phyloP scores from a whole-genome alignment of 2,113 vertebrate species.

The Scomber japonicus region DNA sequence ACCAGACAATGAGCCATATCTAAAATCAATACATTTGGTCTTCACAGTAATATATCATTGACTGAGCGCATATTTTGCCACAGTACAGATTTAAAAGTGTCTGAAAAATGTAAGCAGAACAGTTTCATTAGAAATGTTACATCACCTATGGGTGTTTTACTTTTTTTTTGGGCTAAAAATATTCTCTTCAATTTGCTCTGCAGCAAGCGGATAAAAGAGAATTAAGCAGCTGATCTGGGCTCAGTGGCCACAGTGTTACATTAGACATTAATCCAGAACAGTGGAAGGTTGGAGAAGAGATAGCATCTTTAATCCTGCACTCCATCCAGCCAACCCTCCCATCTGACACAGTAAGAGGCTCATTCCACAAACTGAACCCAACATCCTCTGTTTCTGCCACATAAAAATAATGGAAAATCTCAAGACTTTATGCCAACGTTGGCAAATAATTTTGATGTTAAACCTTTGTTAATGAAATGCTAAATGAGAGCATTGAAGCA shows the following conservation, averaged over 20 bases:
- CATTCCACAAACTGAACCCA: conserved; percentile 9
- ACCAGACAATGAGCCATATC: background rate
- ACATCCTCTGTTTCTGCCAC: background rate
- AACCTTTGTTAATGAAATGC: background rate
- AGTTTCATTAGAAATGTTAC: conserved; percentile 61
- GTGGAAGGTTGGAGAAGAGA: conserved; percentile 71
- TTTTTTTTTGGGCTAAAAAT: conserved; percentile 65
- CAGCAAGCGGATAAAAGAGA: conserved; percentile 75
- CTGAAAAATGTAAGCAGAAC: background rate
- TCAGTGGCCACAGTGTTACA: conserved; percentile 83
- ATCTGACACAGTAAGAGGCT: conserved; percentile 12
- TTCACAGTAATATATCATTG: background rate
- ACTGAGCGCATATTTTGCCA: background rate
- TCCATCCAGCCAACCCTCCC: conserved; percentile 36
- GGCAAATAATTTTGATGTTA: background rate
- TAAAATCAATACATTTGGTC: background rate
- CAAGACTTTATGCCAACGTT: background rate
- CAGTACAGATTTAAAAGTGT: background rate
- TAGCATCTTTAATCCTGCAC: conserved; percentile 79
- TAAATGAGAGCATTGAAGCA: background rate
- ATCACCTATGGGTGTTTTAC: conserved; percentile 54
- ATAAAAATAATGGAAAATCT: background rate
- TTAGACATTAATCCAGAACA: conserved; percentile 85
- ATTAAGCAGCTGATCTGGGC: conserved; percentile 83
- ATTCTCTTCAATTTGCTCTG: conserved; percentile 72